phyloP scores from a whole-genome alignment of 2,113 vertebrate genomes.

The Sminthopsis crassicaudata region DNA sequence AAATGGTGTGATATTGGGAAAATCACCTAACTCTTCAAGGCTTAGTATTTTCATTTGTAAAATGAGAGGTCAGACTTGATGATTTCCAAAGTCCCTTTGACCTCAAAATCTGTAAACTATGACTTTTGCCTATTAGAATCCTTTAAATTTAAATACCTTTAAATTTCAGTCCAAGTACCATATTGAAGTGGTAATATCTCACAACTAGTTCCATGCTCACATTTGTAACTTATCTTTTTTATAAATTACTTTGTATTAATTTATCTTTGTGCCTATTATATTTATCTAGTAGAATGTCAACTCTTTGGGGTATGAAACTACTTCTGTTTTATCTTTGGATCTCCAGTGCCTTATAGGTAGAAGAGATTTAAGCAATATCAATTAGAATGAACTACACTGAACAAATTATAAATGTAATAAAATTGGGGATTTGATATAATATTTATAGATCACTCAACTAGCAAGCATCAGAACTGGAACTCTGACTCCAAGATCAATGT shows the following conservation, averaged over 20 bases:
- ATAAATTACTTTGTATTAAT: background rate
- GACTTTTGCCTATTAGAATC: background rate
- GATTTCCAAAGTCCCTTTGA: background rate
- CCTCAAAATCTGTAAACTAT: background rate
- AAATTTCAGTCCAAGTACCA: background rate
- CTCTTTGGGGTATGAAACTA: background rate
- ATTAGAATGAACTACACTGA: background rate
- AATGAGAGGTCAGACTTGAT: background rate
- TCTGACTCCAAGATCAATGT: background rate
- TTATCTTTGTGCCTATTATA: background rate
- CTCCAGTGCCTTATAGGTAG: background rate
- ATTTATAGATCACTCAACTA: background rate
- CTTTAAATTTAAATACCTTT: background rate
- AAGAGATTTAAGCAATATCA: background rate
- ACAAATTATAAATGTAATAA: background rate
- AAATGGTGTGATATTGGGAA: background rate
- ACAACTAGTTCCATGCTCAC: background rate
- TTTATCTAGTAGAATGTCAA: background rate
- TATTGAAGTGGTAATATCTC: background rate
- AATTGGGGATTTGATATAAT: background rate
- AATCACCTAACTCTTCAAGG: background rate
- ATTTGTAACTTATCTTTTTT: background rate
- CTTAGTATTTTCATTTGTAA: background rate
- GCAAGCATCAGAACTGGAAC: background rate
- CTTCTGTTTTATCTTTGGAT: background rate